A percentile compares a stretch with the other conserved stretches of the same genome.
These are phyloP conservation scores for Pteronotus mesoamericanus DNA, from an alignment of 2,797 vertebrate genomes.

Conservation along the genomic window DNA sequence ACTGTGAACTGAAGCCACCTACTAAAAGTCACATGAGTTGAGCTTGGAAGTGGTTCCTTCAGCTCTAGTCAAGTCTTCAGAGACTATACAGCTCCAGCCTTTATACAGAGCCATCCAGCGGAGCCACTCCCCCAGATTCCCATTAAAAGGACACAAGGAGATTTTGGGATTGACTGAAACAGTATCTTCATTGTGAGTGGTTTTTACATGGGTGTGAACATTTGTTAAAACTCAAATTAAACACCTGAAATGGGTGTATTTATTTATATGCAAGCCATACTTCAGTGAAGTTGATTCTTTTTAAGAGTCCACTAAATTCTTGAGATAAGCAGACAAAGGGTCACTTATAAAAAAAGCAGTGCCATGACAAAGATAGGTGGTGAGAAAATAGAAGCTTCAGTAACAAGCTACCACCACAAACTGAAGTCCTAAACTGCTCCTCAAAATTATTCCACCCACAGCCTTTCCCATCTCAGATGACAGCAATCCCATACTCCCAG, in stretches of 20 bases:
- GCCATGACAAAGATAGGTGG: neutral
- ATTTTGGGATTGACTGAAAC: neutral
- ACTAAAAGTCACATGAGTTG: neutral
- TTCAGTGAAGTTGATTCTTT: neutral
- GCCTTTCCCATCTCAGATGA: conserved; percentile 8
- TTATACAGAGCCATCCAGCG: conserved; percentile 1
- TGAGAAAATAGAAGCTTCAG: conserved; percentile 29
- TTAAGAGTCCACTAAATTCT: conserved; percentile 19
- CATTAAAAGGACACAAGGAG: neutral
- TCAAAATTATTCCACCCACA: neutral
- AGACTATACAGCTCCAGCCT: neutral
- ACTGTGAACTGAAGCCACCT: neutral
- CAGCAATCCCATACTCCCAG: neutral
- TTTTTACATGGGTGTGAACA: neutral
- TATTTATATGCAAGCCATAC: conserved; percentile 6
- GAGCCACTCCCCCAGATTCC: neutral
- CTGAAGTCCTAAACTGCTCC: neutral
- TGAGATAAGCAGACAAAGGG: neutral
- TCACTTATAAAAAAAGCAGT: conserved; percentile 36
- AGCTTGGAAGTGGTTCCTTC: neutral
- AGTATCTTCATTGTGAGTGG: neutral
- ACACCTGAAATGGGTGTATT: conserved; percentile 3
- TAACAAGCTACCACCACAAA: conserved; percentile 24
- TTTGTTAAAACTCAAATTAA: conserved; percentile 32
- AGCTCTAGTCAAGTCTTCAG: conserved; percentile 7